Evolutionary conservation across 1,140 invertebrate species (phyloP), one percentile per base, ranked within the genome.

Genomic region (Lepidurus apus): DNA sequence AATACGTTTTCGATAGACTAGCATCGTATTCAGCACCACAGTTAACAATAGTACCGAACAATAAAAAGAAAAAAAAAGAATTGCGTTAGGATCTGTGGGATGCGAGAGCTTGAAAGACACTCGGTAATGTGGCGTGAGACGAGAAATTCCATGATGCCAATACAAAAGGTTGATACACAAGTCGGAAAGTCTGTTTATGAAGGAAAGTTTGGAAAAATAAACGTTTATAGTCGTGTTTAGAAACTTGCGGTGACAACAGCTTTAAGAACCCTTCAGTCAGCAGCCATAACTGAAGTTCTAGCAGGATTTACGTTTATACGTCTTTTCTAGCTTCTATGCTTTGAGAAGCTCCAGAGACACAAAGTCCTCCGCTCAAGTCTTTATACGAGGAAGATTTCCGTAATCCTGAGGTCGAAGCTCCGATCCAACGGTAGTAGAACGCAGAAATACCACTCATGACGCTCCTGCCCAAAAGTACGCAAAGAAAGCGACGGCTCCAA

Each of bases 321-420:
- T 77, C 75, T 77, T 77, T 77, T 47, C 44, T 77, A 17, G 13
- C 13, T 43, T 42, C 47, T 77, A 24, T 47, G 10, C 13, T 45
- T 42, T 43, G 24, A 24, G 43, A 77, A 34, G 43, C 47, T 13
- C 47, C 75, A 21, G 75, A n/a, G 24, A 24, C 24, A 44, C 26
- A 21, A 77, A 43, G 42, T 42, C 24, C 75, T n/a, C 34, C 34
- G 74, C 43, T 43, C 17, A 77, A 43, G 43, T 77, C 75, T 24
- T 77, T 77, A 4, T 42, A 77, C 43, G 75, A 77, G 24, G 75
- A 77, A 42, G 75, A 77, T n/a, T 77, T 77, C 75, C 75, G 43
- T 47, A 77, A 26, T 77, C 75, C 75, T 34, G 75, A 77, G 24
- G 75, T 77, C 4, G 75, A 77, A 45, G 43, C 43, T 13, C 75